Percentiles rank a stretch among this genome's conserved stretches.
These are phyloP conservation scores for Metopolophium dirhodum DNA, from an alignment of 1,140 invertebrate species.

Conservation along the genomic window DNA sequence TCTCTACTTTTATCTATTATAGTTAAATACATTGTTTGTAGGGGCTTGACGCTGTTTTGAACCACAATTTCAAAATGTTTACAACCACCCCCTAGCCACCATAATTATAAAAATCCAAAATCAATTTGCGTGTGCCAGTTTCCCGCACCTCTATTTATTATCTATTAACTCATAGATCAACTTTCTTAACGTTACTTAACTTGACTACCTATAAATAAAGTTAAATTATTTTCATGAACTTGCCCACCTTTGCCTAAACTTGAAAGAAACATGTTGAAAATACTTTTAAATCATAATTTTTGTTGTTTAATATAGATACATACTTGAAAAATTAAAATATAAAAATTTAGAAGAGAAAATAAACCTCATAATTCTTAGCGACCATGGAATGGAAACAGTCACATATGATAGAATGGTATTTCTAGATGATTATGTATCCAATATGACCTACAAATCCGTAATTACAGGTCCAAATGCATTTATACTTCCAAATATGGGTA, in stretches of 20 bases:
- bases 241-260: background rate
- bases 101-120: too few species aligned
- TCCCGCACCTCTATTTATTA: too few species aligned
- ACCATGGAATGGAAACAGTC: constrained; percentile 75
- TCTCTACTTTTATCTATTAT: background rate
- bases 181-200: background rate
- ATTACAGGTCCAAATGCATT: constrained; percentile 66
- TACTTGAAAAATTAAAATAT: constrained; percentile 66
- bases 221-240: background rate
- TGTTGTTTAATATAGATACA: constrained; percentile 62
- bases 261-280: background rate
- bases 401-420: constrained; percentile 67
- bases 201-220: background rate
- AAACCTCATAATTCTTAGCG: constrained; percentile 76
- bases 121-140: too few species aligned
- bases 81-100: too few species aligned
- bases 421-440: constrained; percentile 67
- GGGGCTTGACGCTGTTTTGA: too few species aligned
- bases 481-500: constrained; percentile 68
- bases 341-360: constrained; percentile 66
- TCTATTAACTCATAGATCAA: background rate
- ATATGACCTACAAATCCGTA: constrained; percentile 65
- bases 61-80: too few species aligned
- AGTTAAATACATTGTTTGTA: background rate
- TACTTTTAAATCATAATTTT: background rate